Conservation (phyloP, 2,113 vertebrate genomes). For the Aspiorhynchus laticeps region DNA sequence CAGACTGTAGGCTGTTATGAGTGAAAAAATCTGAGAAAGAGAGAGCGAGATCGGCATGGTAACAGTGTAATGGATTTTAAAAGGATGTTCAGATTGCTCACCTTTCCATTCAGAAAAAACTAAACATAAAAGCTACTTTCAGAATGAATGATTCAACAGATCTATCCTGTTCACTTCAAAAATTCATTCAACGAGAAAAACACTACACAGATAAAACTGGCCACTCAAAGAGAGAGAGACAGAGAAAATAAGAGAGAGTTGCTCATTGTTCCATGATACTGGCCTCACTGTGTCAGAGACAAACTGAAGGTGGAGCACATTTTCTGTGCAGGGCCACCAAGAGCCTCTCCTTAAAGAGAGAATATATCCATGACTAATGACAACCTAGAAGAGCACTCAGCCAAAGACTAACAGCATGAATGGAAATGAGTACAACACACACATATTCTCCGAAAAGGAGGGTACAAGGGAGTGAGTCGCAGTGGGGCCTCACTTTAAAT, state of each 20-base stretch:
- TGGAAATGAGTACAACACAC: slow-evolving; percentile 25
- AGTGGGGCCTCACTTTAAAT: slow-evolving; percentile 29
- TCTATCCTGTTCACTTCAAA: slow-evolving; percentile 35
- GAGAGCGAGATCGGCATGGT: background rate
- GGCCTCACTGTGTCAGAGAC: background rate
- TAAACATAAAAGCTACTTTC: slow-evolving; percentile 26
- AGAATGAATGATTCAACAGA: slow-evolving; percentile 52
- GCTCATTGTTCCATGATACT: slow-evolving; percentile 18
- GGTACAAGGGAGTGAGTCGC: background rate
- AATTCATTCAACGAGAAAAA: slow-evolving; percentile 39
- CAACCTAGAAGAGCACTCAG: slow-evolving; percentile 7
- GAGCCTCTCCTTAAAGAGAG: slow-evolving; percentile 18
- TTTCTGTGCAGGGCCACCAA: slow-evolving; percentile 12
- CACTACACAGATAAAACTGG: slow-evolving; percentile 10
- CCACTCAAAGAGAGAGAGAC: slow-evolving; percentile 31
- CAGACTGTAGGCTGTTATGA: slow-evolving; percentile 1
- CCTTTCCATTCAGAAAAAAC: slow-evolving; percentile 50
- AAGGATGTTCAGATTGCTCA: slow-evolving; percentile 32
- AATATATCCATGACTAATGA: slow-evolving; percentile 30
- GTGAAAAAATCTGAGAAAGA: slow-evolving; percentile 1
- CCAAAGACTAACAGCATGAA: slow-evolving; percentile 40
- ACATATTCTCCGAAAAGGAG: slow-evolving; percentile 7
- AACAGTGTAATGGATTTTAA: slow-evolving; percentile 34
- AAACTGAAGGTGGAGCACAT: slow-evolving; percentile 1
- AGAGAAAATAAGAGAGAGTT: background rate